These are phyloP conservation scores for Sinohyriopsis cumingii DNA, from an alignment of 2,888 invertebrate species.

Conservation along the genomic window DNA sequence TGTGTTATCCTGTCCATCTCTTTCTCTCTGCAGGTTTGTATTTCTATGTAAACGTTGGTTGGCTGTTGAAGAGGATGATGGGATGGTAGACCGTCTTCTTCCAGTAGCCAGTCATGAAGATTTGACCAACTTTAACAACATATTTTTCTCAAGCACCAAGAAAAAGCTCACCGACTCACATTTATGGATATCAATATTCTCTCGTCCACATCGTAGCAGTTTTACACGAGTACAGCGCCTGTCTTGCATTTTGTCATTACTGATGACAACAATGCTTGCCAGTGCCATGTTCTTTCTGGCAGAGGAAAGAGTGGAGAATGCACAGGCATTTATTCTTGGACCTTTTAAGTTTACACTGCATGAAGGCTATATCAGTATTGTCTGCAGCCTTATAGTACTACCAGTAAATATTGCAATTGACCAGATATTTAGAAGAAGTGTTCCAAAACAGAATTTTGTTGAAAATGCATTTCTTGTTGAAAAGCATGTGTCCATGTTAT, in stretches of 20 bases:
- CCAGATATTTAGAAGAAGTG: slow-evolving; percentile 68
- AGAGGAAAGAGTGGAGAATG: slow-evolving; percentile 26
- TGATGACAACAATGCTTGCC: slow-evolving; percentile 71
- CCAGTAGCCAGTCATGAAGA: slow-evolving; percentile 47
- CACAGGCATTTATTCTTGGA: slow-evolving; percentile 36
- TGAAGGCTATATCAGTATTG: slow-evolving; percentile 48
- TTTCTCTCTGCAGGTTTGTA: slow-evolving; percentile 38
- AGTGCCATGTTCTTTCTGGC: slow-evolving; percentile 72
- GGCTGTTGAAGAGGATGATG: slow-evolving; percentile 52
- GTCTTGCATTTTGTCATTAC: slow-evolving; percentile 68
- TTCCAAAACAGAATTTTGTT: slow-evolving; percentile 39
- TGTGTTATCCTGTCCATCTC: neutral
- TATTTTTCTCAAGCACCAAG: slow-evolving; percentile 61
- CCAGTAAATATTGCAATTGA: slow-evolving; percentile 68
- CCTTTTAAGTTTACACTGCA: slow-evolving; percentile 44
- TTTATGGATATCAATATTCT: slow-evolving; percentile 73
- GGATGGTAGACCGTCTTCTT: slow-evolving; percentile 47
- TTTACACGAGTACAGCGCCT: slow-evolving; percentile 70
- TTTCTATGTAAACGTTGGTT: slow-evolving; percentile 70
- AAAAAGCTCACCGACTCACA: slow-evolving; percentile 71
- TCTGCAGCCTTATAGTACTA: slow-evolving; percentile 62
- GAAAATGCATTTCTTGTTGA: slow-evolving; percentile 32
- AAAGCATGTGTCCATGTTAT: slow-evolving; percentile 15
- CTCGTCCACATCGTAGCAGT: slow-evolving; percentile 69
- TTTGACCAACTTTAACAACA: slow-evolving; percentile 46